Evolutionary conservation across 2,888 invertebrate species (phyloP).

Genomic region (Nephrotoma appendiculata): DNA sequence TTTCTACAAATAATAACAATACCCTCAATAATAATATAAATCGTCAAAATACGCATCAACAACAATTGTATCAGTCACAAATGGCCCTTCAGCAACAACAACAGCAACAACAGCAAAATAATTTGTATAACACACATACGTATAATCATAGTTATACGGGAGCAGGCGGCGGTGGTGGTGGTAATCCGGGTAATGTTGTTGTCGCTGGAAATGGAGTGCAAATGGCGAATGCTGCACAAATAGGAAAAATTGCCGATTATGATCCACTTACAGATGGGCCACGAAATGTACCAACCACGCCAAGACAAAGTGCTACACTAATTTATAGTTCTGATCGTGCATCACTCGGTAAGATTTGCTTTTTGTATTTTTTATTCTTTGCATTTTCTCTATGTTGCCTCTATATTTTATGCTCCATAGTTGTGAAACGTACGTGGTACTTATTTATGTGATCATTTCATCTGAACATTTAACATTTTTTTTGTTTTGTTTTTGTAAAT

Average conservation of each 20-base stretch:
- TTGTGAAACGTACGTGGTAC: neutral
- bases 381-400: conserved; percentile 1
- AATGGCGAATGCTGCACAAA: conserved; percentile 25
- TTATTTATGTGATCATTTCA: neutral
- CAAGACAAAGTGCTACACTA: conserved; percentile 64
- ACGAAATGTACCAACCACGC: conserved; percentile 53
- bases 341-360: conserved; percentile 35
- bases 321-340: conserved; percentile 65
- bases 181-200: conserved; percentile 11
- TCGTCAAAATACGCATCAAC: conserved; percentile 16
- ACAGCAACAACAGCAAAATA: conserved; percentile 8
- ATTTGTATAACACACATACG: conserved; percentile 5
- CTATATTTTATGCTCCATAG: neutral
- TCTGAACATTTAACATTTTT: neutral
- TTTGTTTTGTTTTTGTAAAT: neutral
- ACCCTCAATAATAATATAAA: conserved; percentile 14
- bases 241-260: conserved; percentile 67
- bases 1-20: conserved; percentile 7
- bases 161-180: conserved; percentile 15
- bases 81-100: conserved; percentile 14
- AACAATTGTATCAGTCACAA: conserved; percentile 17
- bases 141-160: conserved; percentile 1
- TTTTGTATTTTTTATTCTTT: conserved; percentile 4
- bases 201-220: conserved; percentile 15
- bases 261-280: conserved; percentile 62